Evolutionary conservation across 2,113 vertebrate species (phyloP).

Genomic region (Lepidothrix coronata): DNA sequence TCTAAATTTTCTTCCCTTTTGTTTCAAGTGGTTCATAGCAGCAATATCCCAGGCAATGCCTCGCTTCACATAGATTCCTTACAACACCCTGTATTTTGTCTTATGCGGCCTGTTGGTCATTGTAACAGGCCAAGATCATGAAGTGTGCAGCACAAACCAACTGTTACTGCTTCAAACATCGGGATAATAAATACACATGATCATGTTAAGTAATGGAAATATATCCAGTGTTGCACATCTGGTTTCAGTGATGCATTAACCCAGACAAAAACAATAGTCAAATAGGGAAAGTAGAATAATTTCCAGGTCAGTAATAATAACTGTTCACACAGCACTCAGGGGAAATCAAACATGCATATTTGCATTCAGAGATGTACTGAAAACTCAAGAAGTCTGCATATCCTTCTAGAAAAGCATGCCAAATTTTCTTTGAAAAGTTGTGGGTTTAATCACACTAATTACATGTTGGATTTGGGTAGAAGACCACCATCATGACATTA

Average conservation of each 20-base stretch:
- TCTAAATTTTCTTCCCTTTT: not conserved
- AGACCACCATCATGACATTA: constrained; percentile 44
- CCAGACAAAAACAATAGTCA: constrained; percentile 55
- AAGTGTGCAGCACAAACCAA: not conserved
- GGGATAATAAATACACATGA: not conserved
- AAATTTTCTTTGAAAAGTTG: constrained; percentile 24
- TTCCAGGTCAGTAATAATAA: constrained; percentile 66
- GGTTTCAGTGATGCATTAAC: constrained; percentile 54
- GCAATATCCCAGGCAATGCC: not conserved
- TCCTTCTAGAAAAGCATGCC: constrained; percentile 6
- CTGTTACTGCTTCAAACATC: not conserved
- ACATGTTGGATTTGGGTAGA: not conserved
- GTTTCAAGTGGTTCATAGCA: not conserved
- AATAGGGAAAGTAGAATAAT: constrained; percentile 54
- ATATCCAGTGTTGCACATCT: constrained; percentile 50
- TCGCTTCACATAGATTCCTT: not conserved
- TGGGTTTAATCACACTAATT: constrained; percentile 61
- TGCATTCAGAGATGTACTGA: constrained; percentile 22
- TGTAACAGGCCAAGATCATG: not conserved
- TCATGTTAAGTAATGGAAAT: constrained; percentile 30
- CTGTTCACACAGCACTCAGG: constrained; percentile 43
- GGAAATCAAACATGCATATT: constrained; percentile 55
- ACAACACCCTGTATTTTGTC: not conserved
- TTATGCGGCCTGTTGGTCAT: not conserved
- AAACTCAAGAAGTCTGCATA: constrained; percentile 5